These are phyloP conservation scores for Craterocephalus amniculus DNA, from an alignment of 2,797 vertebrate genomes.

Conservation along the genomic window DNA sequence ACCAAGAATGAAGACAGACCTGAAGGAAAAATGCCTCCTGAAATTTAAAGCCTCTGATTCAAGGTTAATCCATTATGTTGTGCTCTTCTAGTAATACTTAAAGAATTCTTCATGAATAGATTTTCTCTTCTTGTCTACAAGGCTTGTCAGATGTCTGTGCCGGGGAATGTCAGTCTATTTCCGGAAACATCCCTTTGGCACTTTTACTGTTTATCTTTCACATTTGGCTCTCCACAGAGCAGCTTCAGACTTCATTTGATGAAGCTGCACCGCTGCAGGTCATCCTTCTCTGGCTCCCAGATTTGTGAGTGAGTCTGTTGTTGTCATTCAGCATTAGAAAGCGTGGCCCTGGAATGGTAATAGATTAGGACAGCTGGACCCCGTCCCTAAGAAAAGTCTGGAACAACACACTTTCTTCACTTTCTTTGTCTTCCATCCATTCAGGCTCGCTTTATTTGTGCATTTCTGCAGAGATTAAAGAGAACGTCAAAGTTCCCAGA, in stretches of 20 bases:
- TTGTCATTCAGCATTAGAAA: not conserved
- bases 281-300: not conserved
- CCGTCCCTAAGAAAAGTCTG: too few species aligned
- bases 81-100: slow-evolving; percentile 3
- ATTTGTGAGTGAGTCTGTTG: not conserved
- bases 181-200: slow-evolving; percentile 29
- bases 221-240: slow-evolving; percentile 24
- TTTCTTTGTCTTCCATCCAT: slow-evolving; percentile 13
- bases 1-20: too few species aligned
- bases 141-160: slow-evolving; percentile 33
- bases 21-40: too few species aligned
- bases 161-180: slow-evolving; percentile 13
- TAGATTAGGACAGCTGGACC: not conserved
- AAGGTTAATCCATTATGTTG: slow-evolving; percentile 37
- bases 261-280: slow-evolving; percentile 19
- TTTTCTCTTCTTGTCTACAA: slow-evolving; percentile 16
- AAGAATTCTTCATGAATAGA: not conserved
- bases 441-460: slow-evolving; percentile 8
- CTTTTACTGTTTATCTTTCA: slow-evolving; percentile 32
- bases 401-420: too few species aligned
- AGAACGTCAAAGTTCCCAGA: slow-evolving; percentile 53
- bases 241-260: slow-evolving; percentile 16
- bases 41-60: too few species aligned
- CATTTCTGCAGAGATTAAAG: slow-evolving; percentile 56
- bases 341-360: not conserved